Percentiles rank a stretch among this genome's conserved stretches.
These are phyloP conservation scores for Jordanella pulchra DNA, from an alignment of 2,797 vertebrate genomes.

Conservation along the genomic window DNA sequence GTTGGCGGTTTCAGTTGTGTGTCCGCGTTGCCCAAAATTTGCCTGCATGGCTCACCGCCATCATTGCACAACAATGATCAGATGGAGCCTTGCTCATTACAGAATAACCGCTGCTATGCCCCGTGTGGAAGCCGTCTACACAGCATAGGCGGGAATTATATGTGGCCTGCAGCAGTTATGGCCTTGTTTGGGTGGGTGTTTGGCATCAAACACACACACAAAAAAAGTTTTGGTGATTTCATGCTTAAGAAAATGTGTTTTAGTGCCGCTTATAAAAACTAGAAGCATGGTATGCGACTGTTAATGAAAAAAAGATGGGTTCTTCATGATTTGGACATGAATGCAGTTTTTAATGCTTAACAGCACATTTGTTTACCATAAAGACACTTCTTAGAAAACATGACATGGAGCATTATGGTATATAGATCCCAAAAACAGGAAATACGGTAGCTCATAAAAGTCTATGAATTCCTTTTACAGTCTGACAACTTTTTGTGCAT, in stretches of 20 bases:
- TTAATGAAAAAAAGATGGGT: slow-evolving; percentile 1
- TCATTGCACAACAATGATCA: slow-evolving; percentile 40
- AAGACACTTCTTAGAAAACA: neutral
- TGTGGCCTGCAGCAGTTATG: slow-evolving; percentile 28
- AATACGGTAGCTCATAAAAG: neutral
- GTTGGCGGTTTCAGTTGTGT: slow-evolving; percentile 55
- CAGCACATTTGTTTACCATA: neutral
- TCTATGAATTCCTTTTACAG: neutral
- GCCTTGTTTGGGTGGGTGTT: slow-evolving; percentile 28
- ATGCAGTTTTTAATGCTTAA: slow-evolving; percentile 15
- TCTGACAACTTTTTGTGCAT: neutral
- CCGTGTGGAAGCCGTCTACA: slow-evolving; percentile 22
- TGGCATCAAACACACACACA: slow-evolving; percentile 8
- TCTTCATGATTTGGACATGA: slow-evolving; percentile 24
- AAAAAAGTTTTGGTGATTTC: slow-evolving; percentile 16
- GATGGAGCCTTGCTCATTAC: slow-evolving; percentile 55
- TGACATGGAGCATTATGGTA: neutral
- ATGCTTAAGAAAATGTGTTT: slow-evolving; percentile 11
- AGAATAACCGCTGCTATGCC: slow-evolving; percentile 63
- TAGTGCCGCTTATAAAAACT: neutral
- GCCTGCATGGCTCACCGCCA: slow-evolving; percentile 42
- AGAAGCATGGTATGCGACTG: slow-evolving; percentile 3
- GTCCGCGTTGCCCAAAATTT: slow-evolving; percentile 55
- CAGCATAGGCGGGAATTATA: slow-evolving; percentile 28
- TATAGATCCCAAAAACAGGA: neutral